These are phyloP conservation scores for Smittia aterrima DNA, from an alignment of 2,888 invertebrate genomes.

Conservation along the genomic window DNA sequence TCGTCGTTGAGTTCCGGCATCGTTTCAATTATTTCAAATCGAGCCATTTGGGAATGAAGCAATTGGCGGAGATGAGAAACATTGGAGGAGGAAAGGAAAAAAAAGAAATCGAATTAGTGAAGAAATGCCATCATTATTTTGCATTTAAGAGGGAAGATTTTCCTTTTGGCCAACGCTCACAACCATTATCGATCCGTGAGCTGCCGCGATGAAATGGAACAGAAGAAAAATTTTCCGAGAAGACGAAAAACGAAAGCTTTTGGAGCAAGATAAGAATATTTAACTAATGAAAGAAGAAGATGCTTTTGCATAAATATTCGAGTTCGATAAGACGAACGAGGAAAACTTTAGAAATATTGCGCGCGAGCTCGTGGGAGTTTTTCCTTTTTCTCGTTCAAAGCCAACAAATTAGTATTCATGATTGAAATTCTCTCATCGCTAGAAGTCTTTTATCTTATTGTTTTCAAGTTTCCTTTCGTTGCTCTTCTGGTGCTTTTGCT, in stretches of 20 bases:
- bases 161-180: too few relatives aligned
- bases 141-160: neutral
- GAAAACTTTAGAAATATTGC: neutral
- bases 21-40: neutral
- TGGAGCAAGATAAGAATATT: neutral
- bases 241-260: too few relatives aligned
- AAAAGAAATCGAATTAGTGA: slow-evolving; percentile 2
- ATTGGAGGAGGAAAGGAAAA: slow-evolving; percentile 41
- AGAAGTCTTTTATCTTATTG: neutral
- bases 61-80: slow-evolving; percentile 41
- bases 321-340: neutral
- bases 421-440: slow-evolving; percentile 3
- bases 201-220: too few relatives aligned
- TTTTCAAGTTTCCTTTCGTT: neutral
- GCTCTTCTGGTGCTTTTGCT: neutral
- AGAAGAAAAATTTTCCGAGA: too few relatives aligned
- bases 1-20: neutral
- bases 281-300: neutral
- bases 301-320: neutral
- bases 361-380: neutral
- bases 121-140: slow-evolving; percentile 21
- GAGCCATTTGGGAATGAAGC: slow-evolving; percentile 24
- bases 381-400: neutral
- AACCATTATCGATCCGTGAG: too few relatives aligned
- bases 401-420: slow-evolving; percentile 11